Base-by-base conservation (phyloP, 2,797 vertebrate species). In the Craterocephalus amniculus region DNA sequence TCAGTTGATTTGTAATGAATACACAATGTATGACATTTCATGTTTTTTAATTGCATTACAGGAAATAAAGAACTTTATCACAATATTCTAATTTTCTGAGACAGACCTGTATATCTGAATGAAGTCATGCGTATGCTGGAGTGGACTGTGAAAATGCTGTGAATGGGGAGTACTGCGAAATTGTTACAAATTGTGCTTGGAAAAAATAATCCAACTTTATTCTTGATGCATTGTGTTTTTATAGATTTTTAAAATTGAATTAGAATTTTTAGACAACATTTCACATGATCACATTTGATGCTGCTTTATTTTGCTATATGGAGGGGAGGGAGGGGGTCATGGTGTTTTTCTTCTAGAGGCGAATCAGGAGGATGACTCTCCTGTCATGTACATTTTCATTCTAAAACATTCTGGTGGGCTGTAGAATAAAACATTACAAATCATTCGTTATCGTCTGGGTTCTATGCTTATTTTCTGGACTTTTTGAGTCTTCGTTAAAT, bases 401-500 rank as follows among this genome's bases (percentile, higher is more conserved):
- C 49, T 49, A 61, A 77, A 61, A 58, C 22, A n/a, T 26, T 29
- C 58, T 20, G 18, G 14, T 68, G 78, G 84, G 76, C 85, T 87
- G 83, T 85, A 89, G 72, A 90, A 90, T 87, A 87, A 88, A 88
- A 75, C 78, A 76, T 79, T 60, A 52, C 54, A 48, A 14, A 70
- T 51, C 3, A 43, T 60, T 52, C 34, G 27, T 73, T 57, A 36
- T 66, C 49, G 18, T 57, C 1, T 68, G 52, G 36, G 55, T 72
- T 78, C 72, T 13, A 66, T 77, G 67, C 32, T 74, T 59, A 14
- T 60, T 56, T 72, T 36, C 40, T 32, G 34, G 40, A 52, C 51
- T 55, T 76, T 76, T 60, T 0, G 5, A 6, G 29, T 63, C 29
- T 85, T 70, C 54, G 51, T 80, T 63, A 34, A 45, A 45, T 54